phyloP scores from a whole-genome alignment of 30 jellyfish, hydroid and myxozoan genomes.

The Haliclystus octoradiatus region DNA sequence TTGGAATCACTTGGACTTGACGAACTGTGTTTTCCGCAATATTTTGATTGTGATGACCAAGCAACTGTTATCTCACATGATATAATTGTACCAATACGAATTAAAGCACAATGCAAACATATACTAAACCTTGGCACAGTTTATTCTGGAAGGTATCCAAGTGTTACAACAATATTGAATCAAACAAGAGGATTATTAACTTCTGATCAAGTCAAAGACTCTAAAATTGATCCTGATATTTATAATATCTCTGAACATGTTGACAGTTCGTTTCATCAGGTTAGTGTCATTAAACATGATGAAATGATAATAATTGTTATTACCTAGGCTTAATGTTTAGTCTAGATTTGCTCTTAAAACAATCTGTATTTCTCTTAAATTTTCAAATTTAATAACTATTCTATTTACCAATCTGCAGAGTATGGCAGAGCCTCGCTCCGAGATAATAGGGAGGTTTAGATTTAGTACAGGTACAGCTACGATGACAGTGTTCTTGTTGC shows the following conservation, averaged over 20 bases:
- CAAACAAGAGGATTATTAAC: slow-evolving; percentile 6
- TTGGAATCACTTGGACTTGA: not conserved
- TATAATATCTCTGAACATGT: not conserved
- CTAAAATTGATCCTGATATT: not conserved
- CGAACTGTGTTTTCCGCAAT: not conserved
- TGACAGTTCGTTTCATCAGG: not conserved
- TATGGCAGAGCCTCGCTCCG: too few relatives aligned
- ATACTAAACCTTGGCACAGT: slow-evolving; percentile 8
- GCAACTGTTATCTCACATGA: not conserved
- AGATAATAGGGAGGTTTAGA: too few relatives aligned
- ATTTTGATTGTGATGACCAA: not conserved
- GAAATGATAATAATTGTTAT: not conserved
- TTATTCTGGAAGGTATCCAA: slow-evolving; percentile 27
- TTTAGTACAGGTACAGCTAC: too few relatives aligned
- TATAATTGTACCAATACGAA: not conserved
- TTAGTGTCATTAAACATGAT: not conserved
- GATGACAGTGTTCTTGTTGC: too few relatives aligned
- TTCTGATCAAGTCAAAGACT: not conserved
- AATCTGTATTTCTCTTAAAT: too few relatives aligned
- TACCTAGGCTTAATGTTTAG: not conserved
- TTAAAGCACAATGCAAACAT: not conserved
- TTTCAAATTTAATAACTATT: too few relatives aligned
- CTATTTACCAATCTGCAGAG: too few relatives aligned
- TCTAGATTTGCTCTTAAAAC: too few relatives aligned
- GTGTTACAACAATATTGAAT: slow-evolving; percentile 45